Base-by-base conservation (phyloP, 2,113 vertebrate genomes). In the Condylura cristata region DNA sequence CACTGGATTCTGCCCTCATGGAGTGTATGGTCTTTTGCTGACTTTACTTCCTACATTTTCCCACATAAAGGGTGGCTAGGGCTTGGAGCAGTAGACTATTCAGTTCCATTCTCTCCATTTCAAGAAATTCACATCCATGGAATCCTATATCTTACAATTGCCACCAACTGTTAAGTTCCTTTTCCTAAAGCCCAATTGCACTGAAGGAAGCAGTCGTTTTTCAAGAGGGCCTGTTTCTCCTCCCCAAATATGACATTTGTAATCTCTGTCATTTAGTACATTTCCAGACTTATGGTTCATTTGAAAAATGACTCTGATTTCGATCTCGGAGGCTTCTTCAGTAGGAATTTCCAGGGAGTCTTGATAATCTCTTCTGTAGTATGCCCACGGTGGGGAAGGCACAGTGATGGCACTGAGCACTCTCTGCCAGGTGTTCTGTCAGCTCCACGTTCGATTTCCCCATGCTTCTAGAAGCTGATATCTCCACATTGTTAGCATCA, bases 401-500 rank as follows among this genome's bases (percentile, higher is more conserved):
- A 37, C 20, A 32, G 74, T 89, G 94, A 91, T 12, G 14, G 84
- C 81, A 95, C 86, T 87, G 78, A 79, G 78, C 75, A 89, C 79
- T 95, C 91, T 84, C 90, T 72, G 88, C 94, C 95, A 96, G 83
- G 89, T 97, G 88, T 95, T 94, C 97, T 96, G 93, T 79, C 91
- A 96, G 70, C 58, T 76, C 3, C 17, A 94, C 14, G 66, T 75
- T 96, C 94, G 63, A 81, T 82, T 96, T 98, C 92, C 89, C 90
- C 13, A 16, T 51, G 75, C 96, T 97, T 97, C 94, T 92, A 61
- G 86, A 78, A 4, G 2, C 28, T 97, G 97, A 98, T 96, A 98
- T 94, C 89, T 91, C 71, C 2, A 4, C 95, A 88, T 95, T 93
- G 95, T 97, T 98, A 93, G 88, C 94, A 97, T 96, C 92, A 94